Percentiles rank a stretch among this genome's conserved stretches.
These are phyloP conservation scores for Pseudorhiza aurosa DNA, from an alignment of 30 jellyfish, hydroid and myxozoan genomes.

Conservation along the genomic window DNA sequence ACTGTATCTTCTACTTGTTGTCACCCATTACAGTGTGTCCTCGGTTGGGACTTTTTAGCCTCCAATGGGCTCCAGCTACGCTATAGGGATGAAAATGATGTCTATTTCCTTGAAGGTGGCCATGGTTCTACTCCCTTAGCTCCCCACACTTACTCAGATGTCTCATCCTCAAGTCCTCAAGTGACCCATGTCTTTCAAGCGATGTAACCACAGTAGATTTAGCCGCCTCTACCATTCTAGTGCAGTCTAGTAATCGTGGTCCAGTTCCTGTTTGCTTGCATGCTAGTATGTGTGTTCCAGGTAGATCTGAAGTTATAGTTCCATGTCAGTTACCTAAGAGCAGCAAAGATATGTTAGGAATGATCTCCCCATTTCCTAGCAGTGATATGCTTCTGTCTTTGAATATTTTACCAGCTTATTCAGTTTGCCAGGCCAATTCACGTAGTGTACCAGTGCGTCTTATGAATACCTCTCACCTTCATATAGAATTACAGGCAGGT, in stretches of 20 bases:
- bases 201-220: neutral
- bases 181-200: neutral
- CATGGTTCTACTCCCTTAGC: constrained; percentile 19
- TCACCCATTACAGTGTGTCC: constrained; percentile 38
- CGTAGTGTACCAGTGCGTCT: constrained; percentile 25
- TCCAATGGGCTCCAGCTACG: constrained; percentile 52
- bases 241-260: constrained; percentile 23
- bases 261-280: constrained; percentile 38
- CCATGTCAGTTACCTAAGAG: constrained; percentile 5
- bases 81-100: constrained; percentile 6
- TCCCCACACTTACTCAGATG: neutral
- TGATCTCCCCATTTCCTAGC: constrained; percentile 2
- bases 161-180: neutral
- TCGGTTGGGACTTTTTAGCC: constrained; percentile 16
- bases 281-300: constrained; percentile 15
- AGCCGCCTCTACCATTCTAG: constrained; percentile 6
- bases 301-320: constrained; percentile 19
- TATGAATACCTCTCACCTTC: constrained; percentile 11
- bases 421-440: constrained; percentile 26
- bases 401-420: constrained; percentile 12
- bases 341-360: constrained; percentile 14
- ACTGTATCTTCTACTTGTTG: constrained; percentile 4
- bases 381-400: neutral
- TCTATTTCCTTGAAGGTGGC: constrained; percentile 26
- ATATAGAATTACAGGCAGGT: constrained; percentile 24